phyloP scores from a whole-genome alignment of 92 coral and sea anemone genomes.

The Parazoanthus swiftii region DNA sequence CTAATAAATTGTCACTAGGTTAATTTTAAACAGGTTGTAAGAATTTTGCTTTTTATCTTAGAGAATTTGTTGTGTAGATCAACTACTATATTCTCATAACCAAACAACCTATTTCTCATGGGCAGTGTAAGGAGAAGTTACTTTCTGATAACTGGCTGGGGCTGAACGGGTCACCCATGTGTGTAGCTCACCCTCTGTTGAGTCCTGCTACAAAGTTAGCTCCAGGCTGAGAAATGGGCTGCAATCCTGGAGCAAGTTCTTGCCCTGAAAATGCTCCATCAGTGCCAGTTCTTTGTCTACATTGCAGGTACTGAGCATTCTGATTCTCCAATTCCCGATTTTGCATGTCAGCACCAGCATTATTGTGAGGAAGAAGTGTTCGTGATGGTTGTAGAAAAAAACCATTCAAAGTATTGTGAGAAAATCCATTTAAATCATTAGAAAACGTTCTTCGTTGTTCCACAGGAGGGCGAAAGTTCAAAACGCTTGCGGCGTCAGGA shows the following conservation, averaged over 20 bases:
- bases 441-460: constrained; percentile 24
- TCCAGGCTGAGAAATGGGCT: neutral
- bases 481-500: neutral
- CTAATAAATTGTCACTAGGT: too few species aligned
- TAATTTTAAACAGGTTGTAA: too few species aligned
- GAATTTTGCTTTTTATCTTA: neutral
- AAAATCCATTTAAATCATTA: constrained; percentile 24
- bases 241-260: neutral
- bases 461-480: constrained; percentile 29
- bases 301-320: neutral
- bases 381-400: neutral
- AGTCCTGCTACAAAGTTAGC: neutral
- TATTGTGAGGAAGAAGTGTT: neutral
- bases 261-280: constrained; percentile 4
- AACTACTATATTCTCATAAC: neutral
- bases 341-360: neutral
- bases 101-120: neutral
- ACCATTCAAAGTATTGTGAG: constrained; percentile 20
- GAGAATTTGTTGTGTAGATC: neutral
- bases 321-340: neutral
- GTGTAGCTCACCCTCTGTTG: neutral
- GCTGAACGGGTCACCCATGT: too few species aligned
- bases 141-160: too few species aligned
- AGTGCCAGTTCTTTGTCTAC: neutral
- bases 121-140: too few species aligned